Conservation (phyloP, 2,888 invertebrate genomes). For the Melinaea menophilus region DNA sequence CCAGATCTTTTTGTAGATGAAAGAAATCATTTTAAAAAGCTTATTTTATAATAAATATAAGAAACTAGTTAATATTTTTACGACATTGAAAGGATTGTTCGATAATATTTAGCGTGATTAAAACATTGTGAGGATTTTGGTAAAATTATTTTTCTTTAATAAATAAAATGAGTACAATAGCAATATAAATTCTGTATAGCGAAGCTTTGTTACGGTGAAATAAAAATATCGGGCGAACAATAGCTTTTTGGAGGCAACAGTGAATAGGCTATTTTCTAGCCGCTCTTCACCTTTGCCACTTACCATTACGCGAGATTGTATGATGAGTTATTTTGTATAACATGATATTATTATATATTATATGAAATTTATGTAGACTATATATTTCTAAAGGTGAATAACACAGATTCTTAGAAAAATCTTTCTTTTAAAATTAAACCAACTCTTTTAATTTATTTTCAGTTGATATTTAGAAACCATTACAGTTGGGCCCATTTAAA, state of each 20-base stretch:
- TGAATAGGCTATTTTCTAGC: slow-evolving; percentile 28
- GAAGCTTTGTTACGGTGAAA: slow-evolving; percentile 18
- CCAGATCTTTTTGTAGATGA: no score
- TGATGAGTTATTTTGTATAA: slow-evolving; percentile 11
- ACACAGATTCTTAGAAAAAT: no score
- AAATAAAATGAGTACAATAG: slow-evolving; percentile 7
- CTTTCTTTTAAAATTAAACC: no score
- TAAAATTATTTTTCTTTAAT: not conserved
- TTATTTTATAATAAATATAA: no score
- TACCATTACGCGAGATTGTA: slow-evolving; percentile 16
- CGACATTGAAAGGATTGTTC: not conserved
- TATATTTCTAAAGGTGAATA: no score
- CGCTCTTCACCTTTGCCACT: slow-evolving; percentile 24
- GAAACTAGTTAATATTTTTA: no score
- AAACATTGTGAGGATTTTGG: not conserved
- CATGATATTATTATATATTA: slow-evolving; percentile 3
- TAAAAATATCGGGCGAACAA: slow-evolving; percentile 24
- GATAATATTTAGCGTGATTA: not conserved
- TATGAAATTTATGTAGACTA: not conserved
- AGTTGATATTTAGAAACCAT: no score
- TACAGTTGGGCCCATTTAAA: no score
- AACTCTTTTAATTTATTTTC: no score
- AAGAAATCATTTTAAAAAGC: no score
- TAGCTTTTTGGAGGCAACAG: slow-evolving; percentile 20
- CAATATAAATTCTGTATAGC: slow-evolving; percentile 15